These are phyloP conservation scores for Tipula helvola DNA, from an alignment of 2,888 invertebrate species.

Conservation along the genomic window DNA sequence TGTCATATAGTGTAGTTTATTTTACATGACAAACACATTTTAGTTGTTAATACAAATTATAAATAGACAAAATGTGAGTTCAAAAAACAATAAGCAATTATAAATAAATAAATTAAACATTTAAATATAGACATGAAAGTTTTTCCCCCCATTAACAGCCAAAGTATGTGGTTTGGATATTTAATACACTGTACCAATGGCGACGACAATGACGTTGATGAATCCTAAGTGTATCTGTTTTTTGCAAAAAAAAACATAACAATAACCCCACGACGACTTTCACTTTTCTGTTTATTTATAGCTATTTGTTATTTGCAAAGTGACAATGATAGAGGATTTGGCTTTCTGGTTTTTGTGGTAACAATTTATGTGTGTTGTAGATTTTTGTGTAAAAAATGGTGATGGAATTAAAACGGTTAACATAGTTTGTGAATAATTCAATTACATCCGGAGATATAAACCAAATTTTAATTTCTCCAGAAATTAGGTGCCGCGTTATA, in stretches of 20 bases:
- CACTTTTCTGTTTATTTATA: not conserved
- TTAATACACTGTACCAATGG: not conserved
- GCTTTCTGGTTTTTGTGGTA: not conserved
- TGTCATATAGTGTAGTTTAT: not conserved
- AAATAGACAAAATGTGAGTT: not conserved
- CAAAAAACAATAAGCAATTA: not conserved
- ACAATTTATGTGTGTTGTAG: not conserved
- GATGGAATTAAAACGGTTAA: not conserved
- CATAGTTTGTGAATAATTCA: not conserved
- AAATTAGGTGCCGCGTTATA: no score
- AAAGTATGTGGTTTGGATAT: not conserved
- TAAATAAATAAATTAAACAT: not conserved
- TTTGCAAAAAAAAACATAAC: not conserved
- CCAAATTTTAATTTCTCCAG: no score
- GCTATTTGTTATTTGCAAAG: not conserved
- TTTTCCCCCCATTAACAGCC: not conserved
- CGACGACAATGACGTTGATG: not conserved
- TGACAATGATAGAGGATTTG: not conserved
- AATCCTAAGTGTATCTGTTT: not conserved
- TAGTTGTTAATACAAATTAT: not conserved
- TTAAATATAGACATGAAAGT: not conserved
- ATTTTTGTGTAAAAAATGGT: not conserved
- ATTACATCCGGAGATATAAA: no score
- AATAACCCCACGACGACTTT: not conserved
- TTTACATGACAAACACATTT: not conserved